Evolutionary conservation across 2,888 invertebrate species (phyloP), one percentile per base, ranked within the genome.

Genomic region (Pseudococcus viburni): DNA sequence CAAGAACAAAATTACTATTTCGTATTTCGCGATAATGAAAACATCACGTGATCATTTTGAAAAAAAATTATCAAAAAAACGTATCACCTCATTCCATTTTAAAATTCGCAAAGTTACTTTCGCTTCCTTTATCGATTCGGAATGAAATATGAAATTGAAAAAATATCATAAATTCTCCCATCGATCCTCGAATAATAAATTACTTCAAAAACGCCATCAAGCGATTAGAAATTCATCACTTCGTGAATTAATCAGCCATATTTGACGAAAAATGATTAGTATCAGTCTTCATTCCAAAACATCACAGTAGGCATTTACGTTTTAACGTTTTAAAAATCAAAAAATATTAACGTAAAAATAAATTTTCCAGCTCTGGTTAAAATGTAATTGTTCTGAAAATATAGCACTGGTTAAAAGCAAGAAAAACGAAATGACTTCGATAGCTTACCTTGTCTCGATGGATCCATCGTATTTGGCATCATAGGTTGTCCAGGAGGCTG

Each of bases 391-490:
- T 73, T 73, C 73, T 73, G 73, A 73, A 73, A 83, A 83, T 83
- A 83, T 46, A 46, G 80, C 39, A 33, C 19, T 17, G 46, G 19
- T 83, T 42, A 83, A 46, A 83, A 83, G 39, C 33, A 42, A 12
- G 12, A 9, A 26, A 15, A 42, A 77, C 2, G 39, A 77, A 39
- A 17, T 77, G 77, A 77, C 15, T 19, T 39, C 64, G 12, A n/a
- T 89, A 68, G 91, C 92, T 93, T 93, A 95, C 95, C 95, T 95
- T 95, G 96, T 92, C 96, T 93, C 90, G 95, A 95, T 88, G 97
- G 96, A 93, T 99, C 99, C 96, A 99, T 95, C 91, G 96, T 97
- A 92, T 97, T 98, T 91, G 97, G 97, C 97, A 98, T 98, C 96
- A 98, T 97, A 89, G 97, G 98, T 91, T 97, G 97, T 91, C 98